These are phyloP conservation scores for Chrysomallon squamiferum DNA, from an alignment of 1,140 invertebrate genomes.

Conservation along the genomic window DNA sequence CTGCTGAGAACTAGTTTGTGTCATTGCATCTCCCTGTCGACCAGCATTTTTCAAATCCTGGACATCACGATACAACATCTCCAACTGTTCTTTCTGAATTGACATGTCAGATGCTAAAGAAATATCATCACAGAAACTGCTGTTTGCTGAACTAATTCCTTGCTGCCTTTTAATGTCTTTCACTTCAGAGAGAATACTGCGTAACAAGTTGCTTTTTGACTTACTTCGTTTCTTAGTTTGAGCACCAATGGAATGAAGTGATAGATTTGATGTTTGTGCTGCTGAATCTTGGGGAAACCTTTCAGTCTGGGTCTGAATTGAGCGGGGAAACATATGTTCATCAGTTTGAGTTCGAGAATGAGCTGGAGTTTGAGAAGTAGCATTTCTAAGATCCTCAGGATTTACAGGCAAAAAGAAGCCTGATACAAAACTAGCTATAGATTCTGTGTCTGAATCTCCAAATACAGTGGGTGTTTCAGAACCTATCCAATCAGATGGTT, in stretches of 20 bases:
- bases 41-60: constrained; percentile 37
- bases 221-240: constrained; percentile 40
- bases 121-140: constrained; percentile 29
- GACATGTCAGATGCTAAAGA: constrained; percentile 38
- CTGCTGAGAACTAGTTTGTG: constrained; percentile 46
- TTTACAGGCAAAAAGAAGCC: constrained; percentile 43
- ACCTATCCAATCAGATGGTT: constrained; percentile 25
- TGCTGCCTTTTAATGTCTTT: constrained; percentile 50
- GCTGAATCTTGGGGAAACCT: constrained; percentile 19
- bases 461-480: constrained; percentile 20
- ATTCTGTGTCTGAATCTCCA: constrained; percentile 50
- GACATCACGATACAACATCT: constrained; percentile 43
- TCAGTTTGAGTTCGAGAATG: constrained; percentile 53
- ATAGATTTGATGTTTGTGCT: constrained; percentile 42
- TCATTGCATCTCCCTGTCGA: constrained; percentile 31
- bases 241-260: constrained; percentile 47
- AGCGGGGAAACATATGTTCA: constrained; percentile 26
- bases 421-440: constrained; percentile 49
- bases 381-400: constrained; percentile 44
- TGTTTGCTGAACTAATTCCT: constrained; percentile 34
- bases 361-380: constrained; percentile 50
- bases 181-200: constrained; percentile 50
- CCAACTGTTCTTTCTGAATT: constrained; percentile 39
- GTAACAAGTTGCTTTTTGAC: constrained; percentile 39
- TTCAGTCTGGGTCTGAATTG: constrained; percentile 40